phyloP scores from a whole-genome alignment of 1,140 invertebrate species.

The Drosophila mojavensis region DNA sequence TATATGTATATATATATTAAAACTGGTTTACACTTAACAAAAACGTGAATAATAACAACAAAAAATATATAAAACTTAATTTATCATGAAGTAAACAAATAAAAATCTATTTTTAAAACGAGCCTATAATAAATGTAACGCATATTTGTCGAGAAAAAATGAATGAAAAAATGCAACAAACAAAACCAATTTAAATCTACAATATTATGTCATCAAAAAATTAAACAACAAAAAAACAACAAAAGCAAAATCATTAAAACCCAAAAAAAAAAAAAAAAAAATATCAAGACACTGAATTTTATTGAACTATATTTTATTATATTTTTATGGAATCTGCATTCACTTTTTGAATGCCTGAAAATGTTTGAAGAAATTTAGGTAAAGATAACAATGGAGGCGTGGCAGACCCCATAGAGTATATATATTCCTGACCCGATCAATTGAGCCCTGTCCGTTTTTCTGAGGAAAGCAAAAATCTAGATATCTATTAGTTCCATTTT shows the following conservation, averaged over 20 bases:
- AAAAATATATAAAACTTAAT: slow-evolving; percentile 54
- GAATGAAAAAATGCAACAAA: slow-evolving; percentile 21
- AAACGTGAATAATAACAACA: slow-evolving; percentile 30
- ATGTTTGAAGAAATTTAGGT: too few species aligned
- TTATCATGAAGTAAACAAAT: slow-evolving; percentile 57
- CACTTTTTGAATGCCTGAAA: too few species aligned
- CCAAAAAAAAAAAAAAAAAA: slow-evolving; percentile 43
- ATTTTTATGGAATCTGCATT: neutral
- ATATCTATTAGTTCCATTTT: too few species aligned
- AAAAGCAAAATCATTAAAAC: slow-evolving; percentile 63
- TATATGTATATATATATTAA: slow-evolving; percentile 6
- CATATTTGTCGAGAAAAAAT: slow-evolving; percentile 60
- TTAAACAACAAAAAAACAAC: slow-evolving; percentile 30
- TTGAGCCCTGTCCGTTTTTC: too few species aligned
- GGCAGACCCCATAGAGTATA: too few species aligned
- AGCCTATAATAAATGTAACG: slow-evolving; percentile 77
- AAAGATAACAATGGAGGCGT: too few species aligned
- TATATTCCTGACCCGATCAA: too few species aligned
- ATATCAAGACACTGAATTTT: too few species aligned
- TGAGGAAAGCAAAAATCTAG: too few species aligned
- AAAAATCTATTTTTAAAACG: slow-evolving; percentile 71
- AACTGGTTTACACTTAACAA: slow-evolving; percentile 71
- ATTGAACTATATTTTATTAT: slow-evolving; percentile 17
- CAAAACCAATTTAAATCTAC: slow-evolving; percentile 60
- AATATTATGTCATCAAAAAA: slow-evolving; percentile 73